A percentile compares a stretch with the other conserved stretches of the same genome.
Conservation (phyloP, 1,140 invertebrate species). For the Drosophila melanogaster region Release_6_plus_ISO1_MT NT_037436.4:16718501-16719000, state of each 20-base stretch:
- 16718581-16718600: conserved; percentile 66
- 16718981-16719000: conserved; percentile 85
- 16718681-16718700: conserved; percentile 83
- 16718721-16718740: conserved; percentile 85
- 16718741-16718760: conserved; percentile 90
- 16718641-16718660: conserved; percentile 73
- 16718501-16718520: conserved; percentile 49
- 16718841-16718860: conserved; percentile 30
- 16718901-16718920: conserved; percentile 27
- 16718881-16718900: conserved; percentile 48
- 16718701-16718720: conserved; percentile 82
- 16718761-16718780: conserved; percentile 85
- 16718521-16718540: conserved; percentile 43
- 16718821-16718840: conserved; percentile 79
- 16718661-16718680: conserved; percentile 66
- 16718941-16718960: conserved; percentile 87
- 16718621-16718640: conserved; percentile 84
- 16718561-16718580: conserved; percentile 40
- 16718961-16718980: conserved; percentile 85
- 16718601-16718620: conserved; percentile 82
- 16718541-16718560: conserved; percentile 56
- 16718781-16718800: conserved; percentile 93
- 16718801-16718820: conserved; percentile 88
- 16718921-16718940: conserved; percentile 86
- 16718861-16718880: conserved; percentile 69